These are phyloP conservation scores for Pedicia rivosa DNA, from an alignment of 2,888 invertebrate species.

Conservation along the genomic window DNA sequence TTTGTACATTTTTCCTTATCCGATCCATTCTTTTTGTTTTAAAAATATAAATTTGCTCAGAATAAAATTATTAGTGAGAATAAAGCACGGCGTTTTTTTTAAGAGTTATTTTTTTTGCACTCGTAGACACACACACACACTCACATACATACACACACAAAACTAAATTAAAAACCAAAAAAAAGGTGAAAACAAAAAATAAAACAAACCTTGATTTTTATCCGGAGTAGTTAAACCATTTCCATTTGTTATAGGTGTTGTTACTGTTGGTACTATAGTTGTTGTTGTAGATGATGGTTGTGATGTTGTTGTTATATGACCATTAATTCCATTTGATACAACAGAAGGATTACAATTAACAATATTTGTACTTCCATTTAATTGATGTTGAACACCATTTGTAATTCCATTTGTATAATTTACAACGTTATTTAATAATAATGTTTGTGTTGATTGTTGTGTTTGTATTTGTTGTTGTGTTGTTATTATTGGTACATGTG, in stretches of 20 bases:
- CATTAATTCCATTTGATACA: conserved; percentile 10
- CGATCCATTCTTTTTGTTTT: too few species aligned
- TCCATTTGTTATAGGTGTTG: conserved; percentile 2
- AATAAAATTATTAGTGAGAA: too few species aligned
- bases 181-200: not conserved
- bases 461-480: not conserved
- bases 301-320: conserved; percentile 7
- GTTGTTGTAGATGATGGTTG: too few species aligned
- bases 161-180: not conserved
- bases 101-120: too few species aligned
- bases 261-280: conserved; percentile 6
- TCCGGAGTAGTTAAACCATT: not conserved
- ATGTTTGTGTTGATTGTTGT: not conserved
- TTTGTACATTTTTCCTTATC: too few species aligned
- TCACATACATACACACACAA: not conserved
- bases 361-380: conserved; percentile 9
- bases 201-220: not conserved
- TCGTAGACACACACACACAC: too few species aligned
- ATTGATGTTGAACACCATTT: conserved; percentile 7
- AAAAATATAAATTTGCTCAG: too few species aligned
- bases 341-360: conserved; percentile 10
- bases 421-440: too few species aligned
- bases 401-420: too few species aligned
- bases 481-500: conserved; percentile 1
- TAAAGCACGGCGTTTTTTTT: too few species aligned